phyloP scores from a whole-genome alignment of 2,113 vertebrate genomes.

The Perognathus longimembris region DNA sequence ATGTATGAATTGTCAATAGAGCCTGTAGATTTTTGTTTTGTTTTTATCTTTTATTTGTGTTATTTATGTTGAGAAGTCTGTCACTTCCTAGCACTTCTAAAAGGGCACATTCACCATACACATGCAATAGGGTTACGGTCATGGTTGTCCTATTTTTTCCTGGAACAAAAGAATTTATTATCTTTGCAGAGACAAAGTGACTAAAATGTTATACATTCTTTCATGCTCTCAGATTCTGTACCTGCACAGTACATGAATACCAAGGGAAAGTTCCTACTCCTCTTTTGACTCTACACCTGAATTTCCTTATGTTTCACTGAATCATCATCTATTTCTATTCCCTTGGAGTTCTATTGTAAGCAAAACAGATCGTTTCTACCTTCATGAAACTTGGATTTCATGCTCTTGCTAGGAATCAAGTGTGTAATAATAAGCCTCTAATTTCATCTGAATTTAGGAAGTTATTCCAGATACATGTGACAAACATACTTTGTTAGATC shows the following conservation, averaged over 20 bases:
- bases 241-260: background rate
- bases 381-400: background rate
- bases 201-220: background rate
- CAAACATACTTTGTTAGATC: background rate
- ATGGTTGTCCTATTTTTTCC: background rate
- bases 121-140: background rate
- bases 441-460: background rate
- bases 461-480: background rate
- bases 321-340: background rate
- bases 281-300: background rate
- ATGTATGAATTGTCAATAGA: constrained; percentile 50
- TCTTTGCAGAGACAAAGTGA: background rate
- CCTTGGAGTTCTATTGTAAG: background rate
- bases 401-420: background rate
- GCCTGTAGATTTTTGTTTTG: constrained; percentile 11
- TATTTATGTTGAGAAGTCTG: constrained; percentile 35
- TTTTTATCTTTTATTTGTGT: constrained; percentile 6
- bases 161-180: background rate
- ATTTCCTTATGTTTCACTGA: constrained; percentile 17
- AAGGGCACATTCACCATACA: background rate
- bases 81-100: constrained; percentile 2
- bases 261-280: background rate
- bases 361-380: background rate
- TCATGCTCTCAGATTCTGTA: background rate
- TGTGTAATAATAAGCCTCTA: background rate